Percentiles rank a stretch among this genome's conserved stretches.
phyloP scores from a whole-genome alignment of 2,113 vertebrate species.

The Pteropus alecto region DNA sequence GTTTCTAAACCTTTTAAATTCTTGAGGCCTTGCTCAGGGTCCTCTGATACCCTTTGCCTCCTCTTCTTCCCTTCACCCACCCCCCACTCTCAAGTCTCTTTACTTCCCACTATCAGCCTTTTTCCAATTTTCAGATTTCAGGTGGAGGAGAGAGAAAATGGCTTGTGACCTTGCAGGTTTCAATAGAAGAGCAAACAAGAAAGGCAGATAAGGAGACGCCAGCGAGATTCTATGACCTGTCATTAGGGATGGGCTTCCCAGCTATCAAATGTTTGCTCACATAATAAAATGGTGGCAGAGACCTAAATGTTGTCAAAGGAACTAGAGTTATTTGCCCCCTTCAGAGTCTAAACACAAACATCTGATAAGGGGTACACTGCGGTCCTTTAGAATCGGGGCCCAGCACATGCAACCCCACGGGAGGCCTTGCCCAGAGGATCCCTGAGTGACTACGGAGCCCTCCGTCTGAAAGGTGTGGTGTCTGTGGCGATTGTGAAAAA shows the following conservation, averaged over 20 bases:
- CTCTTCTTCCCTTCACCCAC: constrained; percentile 64
- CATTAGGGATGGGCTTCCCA: constrained; percentile 84
- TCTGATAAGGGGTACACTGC: constrained; percentile 74
- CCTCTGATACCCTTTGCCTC: constrained; percentile 77
- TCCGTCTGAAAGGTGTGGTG: background rate
- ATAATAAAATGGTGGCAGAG: constrained; percentile 84
- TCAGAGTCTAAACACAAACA: constrained; percentile 82
- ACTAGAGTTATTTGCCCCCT: constrained; percentile 81
- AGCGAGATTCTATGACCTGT: constrained; percentile 86
- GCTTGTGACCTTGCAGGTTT: constrained; percentile 85
- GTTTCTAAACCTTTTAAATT: constrained; percentile 56
- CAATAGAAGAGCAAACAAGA: constrained; percentile 85
- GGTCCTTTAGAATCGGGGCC: constrained; percentile 8
- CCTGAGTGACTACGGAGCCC: background rate
- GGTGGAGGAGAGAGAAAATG: constrained; percentile 76
- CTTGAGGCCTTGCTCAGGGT: constrained; percentile 85
- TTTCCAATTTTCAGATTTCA: constrained; percentile 66
- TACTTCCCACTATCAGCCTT: constrained; percentile 60
- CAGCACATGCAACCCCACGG: background rate
- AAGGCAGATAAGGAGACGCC: constrained; percentile 92
- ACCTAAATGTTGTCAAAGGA: constrained; percentile 81
- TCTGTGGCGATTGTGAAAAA: background rate
- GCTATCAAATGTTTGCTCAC: constrained; percentile 85
- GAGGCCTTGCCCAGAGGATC: background rate
- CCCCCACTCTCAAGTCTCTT: constrained; percentile 62